Evolutionary conservation across 2,113 vertebrate genomes (phyloP).

Genomic region (Callaeas wilsoni): DNA sequence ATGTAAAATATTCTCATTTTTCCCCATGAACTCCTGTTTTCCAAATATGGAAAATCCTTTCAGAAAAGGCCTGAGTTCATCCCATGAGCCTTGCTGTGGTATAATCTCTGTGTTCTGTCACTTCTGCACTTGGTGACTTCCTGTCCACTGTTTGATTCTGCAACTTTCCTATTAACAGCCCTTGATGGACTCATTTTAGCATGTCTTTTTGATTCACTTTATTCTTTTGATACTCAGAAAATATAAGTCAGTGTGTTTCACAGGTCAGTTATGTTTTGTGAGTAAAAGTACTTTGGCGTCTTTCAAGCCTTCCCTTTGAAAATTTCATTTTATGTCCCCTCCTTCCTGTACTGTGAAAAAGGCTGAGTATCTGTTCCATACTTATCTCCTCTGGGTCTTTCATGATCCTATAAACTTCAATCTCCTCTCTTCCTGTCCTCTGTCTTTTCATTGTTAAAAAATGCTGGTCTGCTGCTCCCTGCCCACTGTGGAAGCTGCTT

Average conservation of each 20-base stretch:
- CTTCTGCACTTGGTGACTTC: neutral
- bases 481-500: neutral
- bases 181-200: neutral
- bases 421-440: neutral
- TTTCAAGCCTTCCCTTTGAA: constrained; percentile 4
- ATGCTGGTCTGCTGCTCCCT: neutral
- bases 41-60: neutral
- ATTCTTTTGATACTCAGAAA: neutral
- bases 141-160: neutral
- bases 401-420: neutral
- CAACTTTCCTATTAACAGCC: neutral
- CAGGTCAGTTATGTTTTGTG: neutral
- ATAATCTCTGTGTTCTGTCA: neutral
- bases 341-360: neutral
- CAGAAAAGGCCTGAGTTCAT: neutral
- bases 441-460: neutral
- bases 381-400: neutral
- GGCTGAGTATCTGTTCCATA: neutral
- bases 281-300: neutral
- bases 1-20: neutral
- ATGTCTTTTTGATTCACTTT: neutral
- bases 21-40: neutral
- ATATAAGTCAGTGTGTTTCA: neutral
- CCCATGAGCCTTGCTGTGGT: fast-evolving
- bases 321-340: neutral